These are phyloP conservation scores for Microtus agrestis DNA, from an alignment of 2,797 vertebrate genomes.

Conservation along the genomic window DNA sequence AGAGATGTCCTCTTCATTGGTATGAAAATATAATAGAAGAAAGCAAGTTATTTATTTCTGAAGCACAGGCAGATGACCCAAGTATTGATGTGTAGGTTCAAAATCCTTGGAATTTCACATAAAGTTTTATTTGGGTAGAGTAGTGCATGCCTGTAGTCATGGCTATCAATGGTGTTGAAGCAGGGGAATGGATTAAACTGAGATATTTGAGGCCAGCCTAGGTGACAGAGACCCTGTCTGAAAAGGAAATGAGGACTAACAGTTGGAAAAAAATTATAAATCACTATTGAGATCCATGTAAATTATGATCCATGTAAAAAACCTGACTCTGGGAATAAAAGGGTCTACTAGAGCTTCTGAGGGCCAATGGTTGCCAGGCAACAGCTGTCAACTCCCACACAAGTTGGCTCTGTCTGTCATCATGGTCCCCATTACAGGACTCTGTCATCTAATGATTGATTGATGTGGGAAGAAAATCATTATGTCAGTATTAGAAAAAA, in stretches of 20 bases:
- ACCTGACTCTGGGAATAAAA: not conserved
- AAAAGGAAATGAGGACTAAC: not conserved
- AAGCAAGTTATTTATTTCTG: not conserved
- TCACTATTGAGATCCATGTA: no score
- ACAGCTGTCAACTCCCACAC: not conserved
- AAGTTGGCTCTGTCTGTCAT: not conserved
- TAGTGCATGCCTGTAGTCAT: no score
- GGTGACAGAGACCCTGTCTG: rapidly evolving
- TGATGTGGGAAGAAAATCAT: not conserved
- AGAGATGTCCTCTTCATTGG: not conserved
- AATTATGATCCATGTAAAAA: not conserved
- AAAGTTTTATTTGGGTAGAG: not conserved
- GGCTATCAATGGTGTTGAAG: no score
- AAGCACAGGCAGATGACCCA: not conserved
- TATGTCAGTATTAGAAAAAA: not conserved
- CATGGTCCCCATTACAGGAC: not conserved
- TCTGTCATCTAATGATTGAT: not conserved
- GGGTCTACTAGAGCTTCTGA: not conserved
- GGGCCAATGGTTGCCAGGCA: rapidly evolving
- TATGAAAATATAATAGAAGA: not conserved
- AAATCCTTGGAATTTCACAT: not conserved
- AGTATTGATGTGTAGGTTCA: not conserved
- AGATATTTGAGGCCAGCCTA: not conserved
- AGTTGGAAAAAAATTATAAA: not conserved
- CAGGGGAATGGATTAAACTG: not conserved